Percentiles rank a stretch among this genome's conserved stretches.
These are phyloP conservation scores for Chamaetylas fuelleborni DNA, from an alignment of 2,113 vertebrate genomes.

Conservation along the genomic window DNA sequence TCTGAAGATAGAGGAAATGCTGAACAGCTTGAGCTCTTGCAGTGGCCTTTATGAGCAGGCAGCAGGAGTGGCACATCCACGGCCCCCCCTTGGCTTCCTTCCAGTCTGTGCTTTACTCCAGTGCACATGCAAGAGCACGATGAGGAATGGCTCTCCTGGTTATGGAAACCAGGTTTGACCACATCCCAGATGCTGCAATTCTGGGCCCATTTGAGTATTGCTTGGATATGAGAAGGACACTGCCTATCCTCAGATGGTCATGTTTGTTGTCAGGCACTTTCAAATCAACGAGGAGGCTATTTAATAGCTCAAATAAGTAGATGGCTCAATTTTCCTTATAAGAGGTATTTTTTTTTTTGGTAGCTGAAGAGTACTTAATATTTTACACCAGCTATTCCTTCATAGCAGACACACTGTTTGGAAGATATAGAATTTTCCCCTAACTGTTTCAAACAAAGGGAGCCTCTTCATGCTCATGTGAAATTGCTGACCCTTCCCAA, in stretches of 20 bases:
- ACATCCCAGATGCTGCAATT: neutral
- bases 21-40: neutral
- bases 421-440: neutral
- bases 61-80: neutral
- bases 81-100: neutral
- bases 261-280: neutral
- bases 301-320: neutral
- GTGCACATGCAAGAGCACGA: neutral
- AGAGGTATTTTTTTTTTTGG: neutral
- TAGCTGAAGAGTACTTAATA: neutral
- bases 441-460: neutral
- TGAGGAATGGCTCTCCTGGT: neutral
- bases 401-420: neutral
- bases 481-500: neutral
- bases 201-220: neutral
- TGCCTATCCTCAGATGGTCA: neutral
- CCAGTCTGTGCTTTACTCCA: neutral
- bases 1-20: neutral
- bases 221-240: neutral
- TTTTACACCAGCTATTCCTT: neutral
- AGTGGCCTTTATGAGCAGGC: neutral
- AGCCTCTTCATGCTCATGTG: neutral
- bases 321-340: neutral
- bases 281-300: neutral
- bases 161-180: neutral